A percentile compares a stretch with the other conserved stretches of the same genome.
These are phyloP conservation scores for Botia almorhae DNA, from an alignment of 2,797 vertebrate genomes.

Conservation along the genomic window DNA sequence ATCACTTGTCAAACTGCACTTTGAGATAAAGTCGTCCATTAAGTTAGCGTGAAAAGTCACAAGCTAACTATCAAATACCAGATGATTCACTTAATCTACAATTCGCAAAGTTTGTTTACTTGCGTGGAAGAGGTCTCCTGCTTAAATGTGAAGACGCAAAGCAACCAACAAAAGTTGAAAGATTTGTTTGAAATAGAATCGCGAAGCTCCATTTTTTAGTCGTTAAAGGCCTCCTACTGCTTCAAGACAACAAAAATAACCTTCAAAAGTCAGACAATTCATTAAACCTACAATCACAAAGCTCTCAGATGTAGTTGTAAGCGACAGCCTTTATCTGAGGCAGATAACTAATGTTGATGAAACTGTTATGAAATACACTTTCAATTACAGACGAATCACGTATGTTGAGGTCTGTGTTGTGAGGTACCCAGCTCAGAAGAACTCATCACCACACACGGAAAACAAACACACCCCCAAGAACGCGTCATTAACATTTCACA, in stretches of 20 bases:
- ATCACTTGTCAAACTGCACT: not conserved
- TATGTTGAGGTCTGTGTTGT: slow-evolving; percentile 29
- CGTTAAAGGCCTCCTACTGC: not conserved
- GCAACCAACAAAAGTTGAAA: not conserved
- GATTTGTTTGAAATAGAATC: not conserved
- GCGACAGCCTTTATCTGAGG: slow-evolving; percentile 4
- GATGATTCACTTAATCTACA: not conserved
- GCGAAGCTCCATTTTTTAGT: not conserved
- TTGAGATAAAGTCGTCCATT: not conserved
- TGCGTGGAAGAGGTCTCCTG: not conserved
- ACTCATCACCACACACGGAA: slow-evolving; percentile 21
- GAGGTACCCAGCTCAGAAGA: slow-evolving; percentile 38
- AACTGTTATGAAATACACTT: slow-evolving; percentile 22
- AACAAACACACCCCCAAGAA: slow-evolving; percentile 51
- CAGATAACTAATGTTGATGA: slow-evolving; percentile 12
- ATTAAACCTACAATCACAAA: not conserved
- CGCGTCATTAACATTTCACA: slow-evolving; percentile 58
- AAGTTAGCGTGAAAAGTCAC: not conserved
- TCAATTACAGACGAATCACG: slow-evolving; percentile 40
- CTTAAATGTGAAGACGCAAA: not conserved
- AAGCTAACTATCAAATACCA: not conserved
- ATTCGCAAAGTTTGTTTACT: not conserved
- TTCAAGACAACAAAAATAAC: not conserved
- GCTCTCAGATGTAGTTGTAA: not conserved
- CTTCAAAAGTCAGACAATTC: not conserved